Evolutionary conservation across 2,113 vertebrate genomes (phyloP).

Genomic region (Dolichallabes microphthalmus): DNA sequence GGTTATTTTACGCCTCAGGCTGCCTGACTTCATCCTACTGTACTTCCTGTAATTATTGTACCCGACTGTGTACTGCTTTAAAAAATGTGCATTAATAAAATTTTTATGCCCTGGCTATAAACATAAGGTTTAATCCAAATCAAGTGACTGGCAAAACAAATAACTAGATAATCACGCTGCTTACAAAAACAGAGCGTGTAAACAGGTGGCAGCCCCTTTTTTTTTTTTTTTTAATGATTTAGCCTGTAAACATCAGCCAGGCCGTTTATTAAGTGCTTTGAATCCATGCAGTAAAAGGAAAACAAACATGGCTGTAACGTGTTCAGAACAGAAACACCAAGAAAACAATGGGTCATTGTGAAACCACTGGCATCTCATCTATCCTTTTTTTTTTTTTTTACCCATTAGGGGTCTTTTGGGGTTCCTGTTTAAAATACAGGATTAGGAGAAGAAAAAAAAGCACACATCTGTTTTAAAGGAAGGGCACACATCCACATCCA

Average conservation of each 20-base stretch:
- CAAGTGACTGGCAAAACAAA: background rate
- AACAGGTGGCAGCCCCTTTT: conserved; percentile 46
- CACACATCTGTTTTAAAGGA: conserved; percentile 56
- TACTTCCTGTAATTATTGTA: background rate
- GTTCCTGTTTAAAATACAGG: conserved; percentile 39
- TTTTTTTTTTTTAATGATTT: conserved; percentile 21
- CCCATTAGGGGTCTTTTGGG: conserved; percentile 39
- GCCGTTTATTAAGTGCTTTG: conserved; percentile 27
- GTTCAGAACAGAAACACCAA: conserved; percentile 28
- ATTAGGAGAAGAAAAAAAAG: conserved; percentile 23
- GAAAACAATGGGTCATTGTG: conserved; percentile 50
- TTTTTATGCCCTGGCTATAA: background rate
- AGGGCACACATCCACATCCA: conserved; percentile 41
- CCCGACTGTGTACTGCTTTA: background rate
- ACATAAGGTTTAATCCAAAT: background rate
- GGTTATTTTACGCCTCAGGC: background rate
- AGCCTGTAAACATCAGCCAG: conserved; percentile 19
- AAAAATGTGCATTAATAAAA: no score
- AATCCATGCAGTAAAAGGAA: conserved; percentile 30
- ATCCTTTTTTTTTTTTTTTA: conserved; percentile 13
- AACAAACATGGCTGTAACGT: conserved; percentile 40
- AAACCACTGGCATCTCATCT: conserved; percentile 52
- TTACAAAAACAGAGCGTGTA: conserved; percentile 13
- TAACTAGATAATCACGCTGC: background rate
- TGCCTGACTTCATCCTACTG: background rate